Conservation (phyloP, 1,140 invertebrate species). For the Cheumatopsyche charites region DNA sequence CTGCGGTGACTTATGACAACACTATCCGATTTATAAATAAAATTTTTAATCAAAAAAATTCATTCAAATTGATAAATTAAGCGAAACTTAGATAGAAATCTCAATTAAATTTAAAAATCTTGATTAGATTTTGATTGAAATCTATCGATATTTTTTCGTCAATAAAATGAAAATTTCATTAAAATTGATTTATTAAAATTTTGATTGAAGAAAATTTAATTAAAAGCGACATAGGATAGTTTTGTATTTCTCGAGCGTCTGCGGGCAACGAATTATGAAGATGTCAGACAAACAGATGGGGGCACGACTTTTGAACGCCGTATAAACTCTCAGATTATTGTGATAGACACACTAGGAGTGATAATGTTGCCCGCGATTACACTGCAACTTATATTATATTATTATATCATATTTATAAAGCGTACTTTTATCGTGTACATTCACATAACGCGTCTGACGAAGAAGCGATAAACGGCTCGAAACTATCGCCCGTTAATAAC, state of each 20-base stretch:
- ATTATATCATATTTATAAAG: no score
- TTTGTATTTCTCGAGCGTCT: conserved; percentile 11
- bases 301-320: conserved; percentile 41
- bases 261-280: conserved; percentile 46
- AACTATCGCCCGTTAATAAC: conserved; percentile 26
- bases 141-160: no score
- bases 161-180: no score
- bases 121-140: no score
- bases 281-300: conserved; percentile 41
- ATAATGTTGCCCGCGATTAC: conserved; percentile 41
- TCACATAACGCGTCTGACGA: conserved; percentile 5
- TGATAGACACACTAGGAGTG: conserved; percentile 37
- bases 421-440: neutral
- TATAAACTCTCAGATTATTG: conserved; percentile 39
- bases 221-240: neutral
- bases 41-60: neutral
- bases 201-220: neutral
- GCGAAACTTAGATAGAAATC: no score
- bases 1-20: neutral
- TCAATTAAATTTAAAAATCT: no score
- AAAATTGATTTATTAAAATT: no score
- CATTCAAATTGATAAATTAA: no score
- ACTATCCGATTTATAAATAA: neutral
- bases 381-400: conserved; percentile 35
- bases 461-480: conserved; percentile 26